A percentile compares a stretch with the other conserved stretches of the same genome.
Conservation (phyloP, 1,140 invertebrate species). For the Drosophila repleta region DNA sequence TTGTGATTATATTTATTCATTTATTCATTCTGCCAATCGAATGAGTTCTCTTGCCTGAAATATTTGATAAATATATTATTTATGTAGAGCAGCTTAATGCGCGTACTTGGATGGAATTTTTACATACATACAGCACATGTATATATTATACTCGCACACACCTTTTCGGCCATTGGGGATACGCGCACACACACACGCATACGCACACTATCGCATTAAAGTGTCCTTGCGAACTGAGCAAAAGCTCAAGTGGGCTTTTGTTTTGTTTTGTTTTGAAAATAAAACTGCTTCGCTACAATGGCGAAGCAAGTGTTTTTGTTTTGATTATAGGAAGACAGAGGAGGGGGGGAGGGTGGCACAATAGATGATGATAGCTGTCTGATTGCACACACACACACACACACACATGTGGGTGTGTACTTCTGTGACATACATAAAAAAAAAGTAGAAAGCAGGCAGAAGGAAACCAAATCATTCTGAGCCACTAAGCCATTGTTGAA, state of each 20-base stretch:
- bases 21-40: neutral
- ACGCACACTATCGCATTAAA: slow-evolving; percentile 54
- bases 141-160: too few relatives aligned
- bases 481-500: slow-evolving; percentile 79
- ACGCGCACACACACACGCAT: slow-evolving; percentile 3
- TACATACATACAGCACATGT: too few relatives aligned
- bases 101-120: too few relatives aligned
- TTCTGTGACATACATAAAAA: slow-evolving; percentile 62
- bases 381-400: slow-evolving; percentile 38
- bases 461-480: slow-evolving; percentile 51
- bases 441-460: slow-evolving; percentile 1
- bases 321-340: slow-evolving; percentile 51
- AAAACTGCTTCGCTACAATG: slow-evolving; percentile 68
- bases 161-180: neutral
- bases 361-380: slow-evolving; percentile 49
- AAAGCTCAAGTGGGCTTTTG: slow-evolving; percentile 74
- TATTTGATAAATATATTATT: neutral
- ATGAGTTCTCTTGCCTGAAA: neutral
- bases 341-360: slow-evolving; percentile 28
- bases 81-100: neutral
- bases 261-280: slow-evolving; percentile 78
- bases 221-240: slow-evolving; percentile 66
- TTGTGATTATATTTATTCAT: neutral
- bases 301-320: slow-evolving; percentile 66
- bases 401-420: neutral